phyloP scores from a whole-genome alignment of 2,113 vertebrate genomes.

The Manacus vitellinus region DNA sequence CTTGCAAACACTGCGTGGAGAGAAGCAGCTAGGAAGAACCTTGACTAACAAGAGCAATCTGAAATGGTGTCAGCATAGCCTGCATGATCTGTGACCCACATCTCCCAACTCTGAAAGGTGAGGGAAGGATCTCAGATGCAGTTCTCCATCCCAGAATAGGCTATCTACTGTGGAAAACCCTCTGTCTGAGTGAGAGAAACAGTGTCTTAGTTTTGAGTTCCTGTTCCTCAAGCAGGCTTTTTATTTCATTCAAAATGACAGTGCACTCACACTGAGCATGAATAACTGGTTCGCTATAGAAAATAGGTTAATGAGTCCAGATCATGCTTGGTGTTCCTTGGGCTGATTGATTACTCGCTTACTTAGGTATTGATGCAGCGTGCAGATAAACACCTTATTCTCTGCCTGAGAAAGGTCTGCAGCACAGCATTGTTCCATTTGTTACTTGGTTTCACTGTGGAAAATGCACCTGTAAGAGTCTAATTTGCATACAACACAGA shows the following conservation, averaged over 20 bases:
- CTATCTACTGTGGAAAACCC: background rate
- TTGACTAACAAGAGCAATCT: accelerated
- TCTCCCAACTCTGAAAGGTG: background rate
- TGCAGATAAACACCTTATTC: background rate
- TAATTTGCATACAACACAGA: background rate
- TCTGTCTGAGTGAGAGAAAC: background rate
- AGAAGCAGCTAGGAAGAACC: background rate
- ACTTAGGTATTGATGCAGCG: background rate
- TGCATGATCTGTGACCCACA: accelerated
- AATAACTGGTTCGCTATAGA: background rate
- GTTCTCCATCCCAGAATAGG: background rate
- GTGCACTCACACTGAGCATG: background rate
- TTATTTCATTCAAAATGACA: background rate
- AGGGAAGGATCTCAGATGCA: background rate
- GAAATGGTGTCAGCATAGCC: background rate
- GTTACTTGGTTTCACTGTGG: background rate
- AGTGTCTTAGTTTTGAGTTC: background rate
- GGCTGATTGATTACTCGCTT: background rate
- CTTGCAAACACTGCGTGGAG: background rate
- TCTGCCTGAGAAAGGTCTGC: background rate
- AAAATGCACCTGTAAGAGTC: background rate
- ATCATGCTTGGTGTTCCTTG: background rate
- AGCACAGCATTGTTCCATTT: background rate
- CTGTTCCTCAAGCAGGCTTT: background rate
- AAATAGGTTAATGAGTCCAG: background rate